Base-by-base conservation (phyloP, 2,888 invertebrate genomes). In the Sinodicranocentrus sp. region DNA sequence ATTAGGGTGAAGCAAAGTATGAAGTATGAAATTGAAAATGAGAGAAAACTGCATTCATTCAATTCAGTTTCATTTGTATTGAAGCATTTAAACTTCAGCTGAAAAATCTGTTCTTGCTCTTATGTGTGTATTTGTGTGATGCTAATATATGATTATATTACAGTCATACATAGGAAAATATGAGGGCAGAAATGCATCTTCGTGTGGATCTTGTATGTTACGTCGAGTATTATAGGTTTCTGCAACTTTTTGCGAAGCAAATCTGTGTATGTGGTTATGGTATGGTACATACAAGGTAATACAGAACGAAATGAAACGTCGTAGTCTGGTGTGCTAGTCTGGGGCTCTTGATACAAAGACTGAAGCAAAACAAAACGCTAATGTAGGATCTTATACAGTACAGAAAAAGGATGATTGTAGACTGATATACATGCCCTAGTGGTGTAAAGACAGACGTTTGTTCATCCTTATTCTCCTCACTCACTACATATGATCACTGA, bases 401-500 rank as follows among this genome's bases (percentile, higher is more conserved):
- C 3, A 26, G 70, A 17, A 70, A 52, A 70, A 48, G 70, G 70
- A 70, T 70, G 70, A 57, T 13, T 33, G 33, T 33, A n/a, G 33
- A 33, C 33, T 33, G 33, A 33, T n/a, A 10, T 25, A 25, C 10
- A 28, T 26, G 43, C 61, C 13, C 19, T 15, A 26, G 59, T 59
- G 25, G 3, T 10, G 59, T 59, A 52, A 21, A 39, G 21, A 33
- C 28, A 28, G 52, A 52, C 65, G 63, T 65, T 28, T 57, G 2
- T 43, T 17, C 63, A 48, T 65, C 73, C 59, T 21, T 44, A 63
- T 25, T 19, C 48, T 67, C 48, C 6, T 26, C 54, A 6, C 43
- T 61, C 48, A 26, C 63, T 52, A 44, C 43, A 68, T 68, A 65
- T 67, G 67, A 48, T 63, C 39, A 68, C 43, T 68, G 67, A 70